Conservation (phyloP, 1,140 invertebrate species). For the Centruroides sculpturatus region DNA sequence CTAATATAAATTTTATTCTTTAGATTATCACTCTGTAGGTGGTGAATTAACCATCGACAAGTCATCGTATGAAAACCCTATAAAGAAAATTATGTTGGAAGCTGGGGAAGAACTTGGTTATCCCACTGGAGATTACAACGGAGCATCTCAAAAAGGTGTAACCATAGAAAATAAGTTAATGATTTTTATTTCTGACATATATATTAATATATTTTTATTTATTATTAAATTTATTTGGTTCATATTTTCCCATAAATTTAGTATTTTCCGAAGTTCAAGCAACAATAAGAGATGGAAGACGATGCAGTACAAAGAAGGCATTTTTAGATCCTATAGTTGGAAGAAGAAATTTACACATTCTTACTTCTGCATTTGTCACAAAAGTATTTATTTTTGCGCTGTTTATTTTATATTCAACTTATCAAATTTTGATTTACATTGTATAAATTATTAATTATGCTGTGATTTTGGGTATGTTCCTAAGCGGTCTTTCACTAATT, state of each 20-base stretch:
- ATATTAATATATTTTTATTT: too few relatives aligned
- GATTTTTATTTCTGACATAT: too few relatives aligned
- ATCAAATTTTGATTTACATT: too few relatives aligned
- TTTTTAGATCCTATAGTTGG: constrained; percentile 67
- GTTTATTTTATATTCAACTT: background rate
- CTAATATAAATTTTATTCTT: too few relatives aligned
- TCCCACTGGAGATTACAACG: background rate
- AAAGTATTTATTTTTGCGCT: constrained; percentile 34
- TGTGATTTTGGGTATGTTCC: too few relatives aligned
- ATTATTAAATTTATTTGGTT: background rate
- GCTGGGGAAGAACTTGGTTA: background rate
- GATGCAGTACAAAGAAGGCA: constrained; percentile 82
- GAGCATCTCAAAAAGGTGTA: background rate
- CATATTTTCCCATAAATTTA: constrained; percentile 19
- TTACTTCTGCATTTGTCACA: constrained; percentile 67
- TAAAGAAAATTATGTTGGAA: background rate
- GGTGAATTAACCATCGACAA: too few relatives aligned
- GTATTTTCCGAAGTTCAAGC: constrained; percentile 43
- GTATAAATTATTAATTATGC: too few relatives aligned
- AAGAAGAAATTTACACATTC: constrained; percentile 66
- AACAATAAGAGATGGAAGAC: constrained; percentile 65
- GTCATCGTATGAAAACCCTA: too few relatives aligned
- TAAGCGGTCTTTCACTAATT: too few relatives aligned
- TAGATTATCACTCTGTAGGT: too few relatives aligned
- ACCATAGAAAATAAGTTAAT: too few relatives aligned